Percentiles rank a stretch among this genome's conserved stretches.
Evolutionary conservation across 1,140 invertebrate species (phyloP).

Genomic region (Helicoverpa zea): DNA sequence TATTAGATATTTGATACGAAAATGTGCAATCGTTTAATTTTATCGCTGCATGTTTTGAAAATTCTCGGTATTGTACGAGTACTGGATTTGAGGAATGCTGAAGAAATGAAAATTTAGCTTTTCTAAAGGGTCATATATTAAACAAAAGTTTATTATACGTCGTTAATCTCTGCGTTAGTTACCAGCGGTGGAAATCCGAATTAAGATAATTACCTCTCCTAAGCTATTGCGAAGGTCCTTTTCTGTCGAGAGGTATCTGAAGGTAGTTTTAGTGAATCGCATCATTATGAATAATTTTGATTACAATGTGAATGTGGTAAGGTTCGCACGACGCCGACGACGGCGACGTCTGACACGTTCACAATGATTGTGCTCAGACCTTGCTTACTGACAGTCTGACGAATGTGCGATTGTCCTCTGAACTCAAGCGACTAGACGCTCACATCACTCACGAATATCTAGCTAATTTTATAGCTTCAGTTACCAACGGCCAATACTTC

Average conservation of each 20-base stretch:
- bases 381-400: constrained; percentile 78
- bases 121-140: neutral
- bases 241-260: constrained; percentile 36
- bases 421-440: constrained; percentile 35
- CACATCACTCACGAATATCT: constrained; percentile 33
- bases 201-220: neutral
- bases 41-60: neutral
- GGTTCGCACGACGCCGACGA: constrained; percentile 67
- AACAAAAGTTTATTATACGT: neutral
- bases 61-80: neutral
- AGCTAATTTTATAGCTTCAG: constrained; percentile 1
- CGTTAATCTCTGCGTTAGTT: neutral
- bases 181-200: neutral
- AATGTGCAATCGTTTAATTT: constrained; percentile 17
- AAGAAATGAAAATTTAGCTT: too few relatives aligned
- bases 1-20: constrained; percentile 25
- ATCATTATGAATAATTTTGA: constrained; percentile 61
- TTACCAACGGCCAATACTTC: too few relatives aligned
- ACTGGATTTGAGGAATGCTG: too few relatives aligned
- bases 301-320: constrained; percentile 65
- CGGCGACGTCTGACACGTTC: constrained; percentile 19
- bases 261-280: constrained; percentile 59
- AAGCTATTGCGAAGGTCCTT: constrained; percentile 33
- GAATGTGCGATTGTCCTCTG: constrained; percentile 77
- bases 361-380: constrained; percentile 74